These are phyloP conservation scores for Thripadectes ignobilis DNA, from an alignment of 2,797 vertebrate species.

Conservation along the genomic window DNA sequence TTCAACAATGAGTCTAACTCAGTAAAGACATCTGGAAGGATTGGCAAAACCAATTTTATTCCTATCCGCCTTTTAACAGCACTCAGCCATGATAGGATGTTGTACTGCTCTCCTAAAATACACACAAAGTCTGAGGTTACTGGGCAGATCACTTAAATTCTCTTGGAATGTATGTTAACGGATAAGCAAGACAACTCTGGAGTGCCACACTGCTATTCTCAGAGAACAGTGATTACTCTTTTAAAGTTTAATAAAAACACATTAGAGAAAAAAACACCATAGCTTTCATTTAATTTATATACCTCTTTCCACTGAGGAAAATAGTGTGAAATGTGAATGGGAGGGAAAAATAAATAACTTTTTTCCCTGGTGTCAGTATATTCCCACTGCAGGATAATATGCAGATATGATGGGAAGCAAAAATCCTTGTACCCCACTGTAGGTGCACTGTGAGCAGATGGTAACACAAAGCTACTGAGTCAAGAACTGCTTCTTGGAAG, in stretches of 20 bases:
- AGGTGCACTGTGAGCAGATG: accelerated
- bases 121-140: background rate
- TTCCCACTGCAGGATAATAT: background rate
- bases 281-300: background rate
- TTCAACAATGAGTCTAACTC: constrained; percentile 14
- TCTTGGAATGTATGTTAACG: background rate
- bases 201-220: background rate
- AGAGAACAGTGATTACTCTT: background rate
- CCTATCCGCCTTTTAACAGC: background rate
- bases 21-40: background rate
- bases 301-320: background rate
- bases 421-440: background rate
- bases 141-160: background rate
- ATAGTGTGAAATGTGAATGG: background rate
- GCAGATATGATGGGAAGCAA: background rate
- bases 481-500: background rate
- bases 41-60: background rate
- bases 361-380: background rate
- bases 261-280: background rate
- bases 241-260: background rate
- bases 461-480: background rate
- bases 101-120: background rate
- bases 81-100: background rate
- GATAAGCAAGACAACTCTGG: background rate
- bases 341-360: background rate